These are phyloP conservation scores for Xiphophorus birchmanni DNA, from an alignment of 2,797 vertebrate genomes.

Conservation along the genomic window DNA sequence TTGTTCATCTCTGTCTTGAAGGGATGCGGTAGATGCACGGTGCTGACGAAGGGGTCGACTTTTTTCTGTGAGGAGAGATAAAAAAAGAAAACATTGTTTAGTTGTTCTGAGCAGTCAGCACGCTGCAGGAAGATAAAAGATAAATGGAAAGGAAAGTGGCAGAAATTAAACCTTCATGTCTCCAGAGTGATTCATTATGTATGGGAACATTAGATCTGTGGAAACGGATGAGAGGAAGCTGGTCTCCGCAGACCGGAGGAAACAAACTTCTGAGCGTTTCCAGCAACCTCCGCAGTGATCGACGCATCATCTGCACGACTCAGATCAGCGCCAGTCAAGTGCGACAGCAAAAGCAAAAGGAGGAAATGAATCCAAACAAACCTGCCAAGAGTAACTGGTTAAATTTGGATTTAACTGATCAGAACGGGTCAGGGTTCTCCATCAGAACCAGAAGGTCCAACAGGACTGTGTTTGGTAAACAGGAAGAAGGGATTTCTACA, in stretches of 20 bases:
- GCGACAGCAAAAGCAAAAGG: background rate
- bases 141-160: background rate
- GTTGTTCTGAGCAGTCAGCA: background rate
- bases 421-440: background rate
- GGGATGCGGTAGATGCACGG: slow-evolving; percentile 82
- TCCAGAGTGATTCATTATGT: slow-evolving; percentile 36
- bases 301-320: slow-evolving; percentile 4
- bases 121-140: background rate
- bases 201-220: slow-evolving; percentile 16
- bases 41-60: slow-evolving; percentile 86
- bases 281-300: slow-evolving; percentile 12
- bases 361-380: background rate
- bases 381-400: background rate
- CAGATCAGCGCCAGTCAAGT: background rate
- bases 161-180: slow-evolving; percentile 20
- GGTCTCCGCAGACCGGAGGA: slow-evolving; percentile 8
- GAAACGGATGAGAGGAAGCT: background rate
- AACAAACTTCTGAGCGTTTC: slow-evolving; percentile 7
- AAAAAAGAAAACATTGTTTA: slow-evolving; percentile 7
- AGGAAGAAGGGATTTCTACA: background rate
- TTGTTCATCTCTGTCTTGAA: slow-evolving; percentile 82
- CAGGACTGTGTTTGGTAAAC: background rate
- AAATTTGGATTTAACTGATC: background rate
- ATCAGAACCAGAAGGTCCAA: background rate
- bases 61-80: slow-evolving; percentile 82